These are phyloP conservation scores for Gryon sp. DNA, from an alignment of 1,140 invertebrate species.

Conservation along the genomic window DNA sequence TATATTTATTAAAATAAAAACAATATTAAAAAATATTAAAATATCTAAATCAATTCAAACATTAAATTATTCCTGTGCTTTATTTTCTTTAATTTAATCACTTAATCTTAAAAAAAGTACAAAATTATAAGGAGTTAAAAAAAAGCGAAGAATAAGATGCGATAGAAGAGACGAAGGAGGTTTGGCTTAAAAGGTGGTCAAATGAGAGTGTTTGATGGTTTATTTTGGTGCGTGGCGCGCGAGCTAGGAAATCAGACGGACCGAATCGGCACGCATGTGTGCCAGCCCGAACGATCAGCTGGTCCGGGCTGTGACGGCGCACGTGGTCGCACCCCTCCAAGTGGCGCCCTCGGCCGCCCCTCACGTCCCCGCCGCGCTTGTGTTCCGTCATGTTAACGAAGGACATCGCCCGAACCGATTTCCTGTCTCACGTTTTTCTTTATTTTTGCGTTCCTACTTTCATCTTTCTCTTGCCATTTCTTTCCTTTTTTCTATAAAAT, in stretches of 20 bases:
- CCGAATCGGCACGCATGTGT: slow-evolving; percentile 56
- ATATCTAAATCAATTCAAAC: too few species aligned
- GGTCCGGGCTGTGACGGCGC: slow-evolving; percentile 64
- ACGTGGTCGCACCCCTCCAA: slow-evolving; percentile 54
- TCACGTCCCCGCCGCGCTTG: neutral
- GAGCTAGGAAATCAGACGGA: slow-evolving; percentile 39
- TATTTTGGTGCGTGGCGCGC: slow-evolving; percentile 29
- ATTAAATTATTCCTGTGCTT: too few species aligned
- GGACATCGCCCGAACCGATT: slow-evolving; percentile 36
- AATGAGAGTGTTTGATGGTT: neutral
- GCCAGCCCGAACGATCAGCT: slow-evolving; percentile 68
- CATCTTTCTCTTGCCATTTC: neutral
- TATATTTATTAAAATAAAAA: too few species aligned
- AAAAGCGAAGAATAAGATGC: too few species aligned
- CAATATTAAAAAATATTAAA: too few species aligned
- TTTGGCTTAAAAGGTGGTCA: neutral
- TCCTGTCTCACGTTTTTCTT: slow-evolving; percentile 27
- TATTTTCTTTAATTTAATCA: too few species aligned
- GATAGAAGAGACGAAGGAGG: too few species aligned
- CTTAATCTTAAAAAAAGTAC: too few species aligned
- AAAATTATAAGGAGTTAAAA: too few species aligned
- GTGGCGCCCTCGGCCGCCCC: slow-evolving; percentile 20
- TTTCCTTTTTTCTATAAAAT: slow-evolving; percentile 2
- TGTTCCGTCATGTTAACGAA: slow-evolving; percentile 11
- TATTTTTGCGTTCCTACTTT: slow-evolving; percentile 1